Evolutionary conservation across 2,797 vertebrate species (phyloP).

Genomic region (Chelon auratus): DNA sequence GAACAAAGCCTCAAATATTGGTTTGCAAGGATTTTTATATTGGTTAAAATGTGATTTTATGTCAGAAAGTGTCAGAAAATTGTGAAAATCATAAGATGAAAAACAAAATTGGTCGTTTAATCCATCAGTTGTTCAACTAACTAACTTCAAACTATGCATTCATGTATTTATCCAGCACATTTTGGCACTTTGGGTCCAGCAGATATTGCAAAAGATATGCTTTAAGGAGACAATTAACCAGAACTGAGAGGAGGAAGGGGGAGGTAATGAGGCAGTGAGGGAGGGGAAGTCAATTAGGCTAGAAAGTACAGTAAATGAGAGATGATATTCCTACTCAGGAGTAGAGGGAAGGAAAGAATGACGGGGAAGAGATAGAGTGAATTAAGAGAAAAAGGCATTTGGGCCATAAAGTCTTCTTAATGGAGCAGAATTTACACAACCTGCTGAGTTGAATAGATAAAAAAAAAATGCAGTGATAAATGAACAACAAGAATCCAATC

Average conservation of each 20-base stretch:
- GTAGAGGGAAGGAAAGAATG: slow-evolving; percentile 27
- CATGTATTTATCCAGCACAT: not conserved
- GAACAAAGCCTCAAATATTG: not conserved
- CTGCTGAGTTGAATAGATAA: slow-evolving; percentile 77
- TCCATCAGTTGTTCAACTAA: not conserved
- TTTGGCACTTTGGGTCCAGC: not conserved
- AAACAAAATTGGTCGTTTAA: not conserved
- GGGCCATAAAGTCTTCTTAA: slow-evolving; percentile 74
- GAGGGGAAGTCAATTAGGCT: slow-evolving; percentile 46
- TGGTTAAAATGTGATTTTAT: not conserved
- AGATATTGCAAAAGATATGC: too few relatives aligned
- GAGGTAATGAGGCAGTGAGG: not conserved
- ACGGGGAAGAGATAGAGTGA: slow-evolving; percentile 35
- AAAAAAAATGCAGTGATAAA: slow-evolving; percentile 61
- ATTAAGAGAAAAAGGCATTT: slow-evolving; percentile 50
- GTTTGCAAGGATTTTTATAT: not conserved
- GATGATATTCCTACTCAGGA: slow-evolving; percentile 51
- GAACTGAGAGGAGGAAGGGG: slow-evolving; percentile 1
- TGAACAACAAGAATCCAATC: slow-evolving; percentile 64
- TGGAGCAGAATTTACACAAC: slow-evolving; percentile 82
- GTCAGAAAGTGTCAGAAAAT: slow-evolving; percentile 1
- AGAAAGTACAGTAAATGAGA: slow-evolving; percentile 41
- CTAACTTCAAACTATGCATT: not conserved
- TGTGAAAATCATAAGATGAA: not conserved
- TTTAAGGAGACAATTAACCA: not conserved